phyloP scores from a whole-genome alignment of 2,113 vertebrate species.

The Cairina moschata region DNA sequence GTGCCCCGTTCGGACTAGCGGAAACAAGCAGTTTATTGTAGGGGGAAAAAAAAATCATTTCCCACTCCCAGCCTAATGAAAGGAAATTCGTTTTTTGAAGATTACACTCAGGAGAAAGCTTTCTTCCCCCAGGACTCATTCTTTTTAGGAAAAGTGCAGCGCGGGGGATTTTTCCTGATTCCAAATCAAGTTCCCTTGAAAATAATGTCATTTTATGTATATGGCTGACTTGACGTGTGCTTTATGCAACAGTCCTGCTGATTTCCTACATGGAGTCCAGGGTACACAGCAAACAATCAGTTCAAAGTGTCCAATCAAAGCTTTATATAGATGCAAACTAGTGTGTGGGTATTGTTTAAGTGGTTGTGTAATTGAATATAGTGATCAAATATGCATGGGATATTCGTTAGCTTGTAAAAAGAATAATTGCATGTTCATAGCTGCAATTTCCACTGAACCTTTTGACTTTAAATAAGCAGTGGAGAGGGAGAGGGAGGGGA shows the following conservation, averaged over 20 bases:
- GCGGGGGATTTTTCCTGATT: neutral
- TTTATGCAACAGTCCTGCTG: neutral
- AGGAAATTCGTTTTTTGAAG: neutral
- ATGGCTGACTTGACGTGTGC: neutral
- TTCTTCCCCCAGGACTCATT: neutral
- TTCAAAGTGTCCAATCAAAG: constrained; percentile 28
- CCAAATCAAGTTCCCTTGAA: neutral
- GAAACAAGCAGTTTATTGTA: constrained; percentile 55
- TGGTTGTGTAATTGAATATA: constrained; percentile 10
- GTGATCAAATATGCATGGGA: neutral
- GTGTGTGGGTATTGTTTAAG: constrained; percentile 19
- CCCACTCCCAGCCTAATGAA: constrained; percentile 13
- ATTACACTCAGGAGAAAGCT: constrained; percentile 16
- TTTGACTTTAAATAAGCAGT: neutral
- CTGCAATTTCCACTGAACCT: neutral
- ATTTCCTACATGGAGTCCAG: neutral
- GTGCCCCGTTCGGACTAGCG: neutral
- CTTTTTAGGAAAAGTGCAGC: neutral
- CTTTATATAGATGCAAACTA: constrained; percentile 19
- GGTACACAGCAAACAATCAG: neutral
- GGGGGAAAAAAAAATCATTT: neutral
- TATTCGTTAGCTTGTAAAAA: constrained; percentile 4
- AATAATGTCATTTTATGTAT: neutral
- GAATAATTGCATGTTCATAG: constrained; percentile 8
- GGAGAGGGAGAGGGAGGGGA: neutral